Evolutionary conservation across 1,140 invertebrate species (phyloP).

Genomic region (Eurosta solidaginis): DNA sequence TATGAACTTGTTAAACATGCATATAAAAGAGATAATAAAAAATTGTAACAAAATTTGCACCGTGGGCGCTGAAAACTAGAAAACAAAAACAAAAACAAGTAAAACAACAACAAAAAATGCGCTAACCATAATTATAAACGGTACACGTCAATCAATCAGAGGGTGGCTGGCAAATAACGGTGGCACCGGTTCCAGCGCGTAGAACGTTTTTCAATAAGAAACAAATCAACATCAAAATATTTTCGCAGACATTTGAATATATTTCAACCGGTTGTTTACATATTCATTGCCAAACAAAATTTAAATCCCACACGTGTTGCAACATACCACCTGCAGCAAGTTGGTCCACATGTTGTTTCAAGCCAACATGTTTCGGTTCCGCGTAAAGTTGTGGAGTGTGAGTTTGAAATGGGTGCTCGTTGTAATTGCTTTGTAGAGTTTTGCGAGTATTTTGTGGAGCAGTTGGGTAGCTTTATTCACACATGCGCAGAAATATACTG

Average conservation of each 20-base stretch:
- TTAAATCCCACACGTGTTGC: not conserved
- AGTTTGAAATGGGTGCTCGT: too few relatives aligned
- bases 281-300: constrained; percentile 22
- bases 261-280: constrained; percentile 24
- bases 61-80: not conserved
- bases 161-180: not conserved
- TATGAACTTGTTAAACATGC: not conserved
- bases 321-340: not conserved
- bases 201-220: not conserved
- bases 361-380: not conserved
- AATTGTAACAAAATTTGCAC: not conserved
- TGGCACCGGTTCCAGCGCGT: not conserved
- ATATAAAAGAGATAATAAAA: not conserved
- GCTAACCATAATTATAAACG: not conserved
- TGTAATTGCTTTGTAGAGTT: too few relatives aligned
- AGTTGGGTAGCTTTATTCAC: too few relatives aligned
- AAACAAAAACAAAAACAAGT: not conserved
- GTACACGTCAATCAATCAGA: constrained; percentile 11
- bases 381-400: not conserved
- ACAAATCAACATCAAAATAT: not conserved
- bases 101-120: not conserved
- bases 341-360: too few relatives aligned
- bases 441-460: too few relatives aligned
- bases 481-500: too few relatives aligned
- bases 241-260: too few relatives aligned